Conservation (phyloP, 2,797 vertebrate genomes). For the Coreius guichenoti region DNA sequence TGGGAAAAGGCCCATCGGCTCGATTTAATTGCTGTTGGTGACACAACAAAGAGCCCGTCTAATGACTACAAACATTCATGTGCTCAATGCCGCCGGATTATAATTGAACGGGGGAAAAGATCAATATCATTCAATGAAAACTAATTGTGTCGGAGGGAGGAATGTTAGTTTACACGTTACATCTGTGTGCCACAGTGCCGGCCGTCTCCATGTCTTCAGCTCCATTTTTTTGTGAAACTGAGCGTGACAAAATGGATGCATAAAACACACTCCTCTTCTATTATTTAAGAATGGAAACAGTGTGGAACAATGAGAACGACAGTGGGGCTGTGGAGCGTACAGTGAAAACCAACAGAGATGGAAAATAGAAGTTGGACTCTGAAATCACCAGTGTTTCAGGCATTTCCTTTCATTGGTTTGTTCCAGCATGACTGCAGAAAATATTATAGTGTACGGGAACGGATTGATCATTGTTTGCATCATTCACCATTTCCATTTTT, state of each 20-base stretch:
- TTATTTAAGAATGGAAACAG: constrained; percentile 77
- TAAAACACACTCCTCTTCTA: constrained; percentile 77
- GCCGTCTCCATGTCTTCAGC: constrained; percentile 64
- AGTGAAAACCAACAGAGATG: constrained; percentile 14
- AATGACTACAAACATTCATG: constrained; percentile 82
- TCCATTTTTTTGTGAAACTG: constrained; percentile 81
- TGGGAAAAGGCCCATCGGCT: constrained; percentile 72
- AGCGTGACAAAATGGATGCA: constrained; percentile 76
- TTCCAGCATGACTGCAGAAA: not conserved
- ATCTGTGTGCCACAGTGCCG: constrained; percentile 3
- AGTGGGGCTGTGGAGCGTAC: constrained; percentile 31
- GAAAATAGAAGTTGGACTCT: constrained; percentile 11
- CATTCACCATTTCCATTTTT: not conserved
- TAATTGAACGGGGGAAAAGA: constrained; percentile 73
- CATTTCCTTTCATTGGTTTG: not conserved
- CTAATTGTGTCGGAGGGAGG: constrained; percentile 75
- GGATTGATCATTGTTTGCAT: not conserved
- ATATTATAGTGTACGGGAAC: not conserved
- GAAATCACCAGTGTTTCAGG: not conserved
- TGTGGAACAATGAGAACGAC: constrained; percentile 61
- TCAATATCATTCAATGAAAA: constrained; percentile 83
- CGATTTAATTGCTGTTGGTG: constrained; percentile 82
- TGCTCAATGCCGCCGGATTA: constrained; percentile 79
- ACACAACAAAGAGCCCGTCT: constrained; percentile 80
- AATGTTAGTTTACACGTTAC: constrained; percentile 50